Evolutionary conservation across 2,888 invertebrate species (phyloP).

Genomic region (Itoplectis maculator): DNA sequence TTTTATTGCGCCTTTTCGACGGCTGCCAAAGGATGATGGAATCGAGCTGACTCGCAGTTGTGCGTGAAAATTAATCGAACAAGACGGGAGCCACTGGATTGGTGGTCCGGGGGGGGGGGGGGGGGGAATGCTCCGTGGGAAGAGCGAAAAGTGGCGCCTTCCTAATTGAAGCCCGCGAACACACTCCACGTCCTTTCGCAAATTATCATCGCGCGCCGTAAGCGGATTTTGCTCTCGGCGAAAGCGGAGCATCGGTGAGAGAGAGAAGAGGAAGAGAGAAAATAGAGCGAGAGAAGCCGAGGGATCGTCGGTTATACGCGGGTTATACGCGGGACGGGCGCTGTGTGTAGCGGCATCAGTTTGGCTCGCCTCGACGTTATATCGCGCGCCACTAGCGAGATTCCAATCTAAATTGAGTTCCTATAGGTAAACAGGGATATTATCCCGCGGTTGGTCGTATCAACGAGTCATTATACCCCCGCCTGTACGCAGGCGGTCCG

Average conservation of each 20-base stretch:
- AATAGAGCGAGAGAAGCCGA: no score
- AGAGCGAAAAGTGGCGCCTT: background rate
- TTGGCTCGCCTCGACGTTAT: constrained; percentile 59
- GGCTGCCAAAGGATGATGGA: background rate
- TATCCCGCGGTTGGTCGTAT: constrained; percentile 62
- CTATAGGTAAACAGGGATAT: constrained; percentile 70
- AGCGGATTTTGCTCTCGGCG: constrained; percentile 50
- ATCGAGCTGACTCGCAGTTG: background rate
- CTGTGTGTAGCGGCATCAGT: constrained; percentile 50
- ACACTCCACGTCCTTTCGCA: constrained; percentile 32
- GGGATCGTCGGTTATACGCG: no score
- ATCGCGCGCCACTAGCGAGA: constrained; percentile 60
- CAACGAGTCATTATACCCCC: constrained; percentile 63
- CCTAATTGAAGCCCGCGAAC: background rate
- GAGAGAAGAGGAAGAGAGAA: no score
- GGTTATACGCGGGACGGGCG: no score
- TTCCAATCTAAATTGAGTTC: constrained; percentile 69
- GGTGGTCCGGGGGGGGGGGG: no score
- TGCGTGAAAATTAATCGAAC: constrained; percentile 1
- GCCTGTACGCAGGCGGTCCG: constrained; percentile 13
- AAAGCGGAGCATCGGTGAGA: constrained; percentile 54
- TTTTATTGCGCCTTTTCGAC: background rate
- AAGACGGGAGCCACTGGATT: no score
- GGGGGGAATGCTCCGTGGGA: background rate
- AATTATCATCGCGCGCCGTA: constrained; percentile 58